These are phyloP conservation scores for Sogatella furcifera DNA, from an alignment of 1,140 invertebrate species.

Conservation along the genomic window DNA sequence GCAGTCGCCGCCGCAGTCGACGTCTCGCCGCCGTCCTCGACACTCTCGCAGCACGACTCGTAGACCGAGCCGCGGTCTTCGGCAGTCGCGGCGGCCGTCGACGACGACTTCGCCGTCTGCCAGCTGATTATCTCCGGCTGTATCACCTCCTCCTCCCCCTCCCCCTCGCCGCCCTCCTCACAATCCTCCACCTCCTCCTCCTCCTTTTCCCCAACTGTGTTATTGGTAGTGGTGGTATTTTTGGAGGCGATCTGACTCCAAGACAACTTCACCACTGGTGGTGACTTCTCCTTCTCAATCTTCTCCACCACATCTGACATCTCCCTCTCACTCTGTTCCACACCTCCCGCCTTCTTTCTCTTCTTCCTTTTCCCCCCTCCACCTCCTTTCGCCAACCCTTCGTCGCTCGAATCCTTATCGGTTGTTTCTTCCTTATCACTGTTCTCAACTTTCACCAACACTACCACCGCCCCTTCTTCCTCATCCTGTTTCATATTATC, in stretches of 20 bases:
- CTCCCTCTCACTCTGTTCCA: too few relatives aligned
- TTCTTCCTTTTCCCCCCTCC: not conserved
- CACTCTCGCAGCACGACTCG: slow-evolving; percentile 21
- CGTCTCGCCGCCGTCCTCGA: not conserved
- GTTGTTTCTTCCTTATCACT: slow-evolving; percentile 9
- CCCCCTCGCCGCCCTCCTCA: not conserved
- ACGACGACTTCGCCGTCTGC: not conserved
- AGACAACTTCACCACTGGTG: too few relatives aligned
- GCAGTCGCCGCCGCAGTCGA: not conserved
- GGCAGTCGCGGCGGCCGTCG: slow-evolving; percentile 3
- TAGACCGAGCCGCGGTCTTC: slow-evolving; percentile 23
- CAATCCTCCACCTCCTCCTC: not conserved
- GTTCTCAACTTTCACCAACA: too few relatives aligned
- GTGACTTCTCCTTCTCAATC: too few relatives aligned
- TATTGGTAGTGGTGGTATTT: not conserved
- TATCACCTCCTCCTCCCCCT: not conserved
- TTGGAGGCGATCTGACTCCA: too few relatives aligned
- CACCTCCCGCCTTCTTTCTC: too few relatives aligned
- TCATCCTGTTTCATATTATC: not conserved
- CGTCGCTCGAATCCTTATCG: slow-evolving; percentile 22
- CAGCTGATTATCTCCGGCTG: not conserved
- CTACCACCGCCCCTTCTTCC: not conserved
- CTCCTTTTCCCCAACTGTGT: too few relatives aligned
- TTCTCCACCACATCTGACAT: not conserved
- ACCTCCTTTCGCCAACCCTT: not conserved